Conservation (phyloP, 2,888 invertebrate genomes). For the Vanessa cardui region DNA sequence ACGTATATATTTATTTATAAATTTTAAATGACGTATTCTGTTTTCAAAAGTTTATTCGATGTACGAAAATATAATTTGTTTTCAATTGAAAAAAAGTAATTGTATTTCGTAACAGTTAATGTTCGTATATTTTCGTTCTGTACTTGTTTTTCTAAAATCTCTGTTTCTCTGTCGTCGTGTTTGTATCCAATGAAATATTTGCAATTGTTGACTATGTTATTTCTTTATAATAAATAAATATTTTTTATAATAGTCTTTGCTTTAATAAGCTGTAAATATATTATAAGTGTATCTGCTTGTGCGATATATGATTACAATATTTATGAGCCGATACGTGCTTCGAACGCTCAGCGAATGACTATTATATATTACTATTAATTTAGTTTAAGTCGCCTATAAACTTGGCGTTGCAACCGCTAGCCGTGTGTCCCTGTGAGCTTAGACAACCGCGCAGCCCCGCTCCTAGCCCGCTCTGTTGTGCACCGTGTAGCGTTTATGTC, state of each 20-base stretch:
- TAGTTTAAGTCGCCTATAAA: constrained; percentile 12
- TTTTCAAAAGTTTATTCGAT: no score
- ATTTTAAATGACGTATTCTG: no score
- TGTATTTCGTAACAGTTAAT: not conserved
- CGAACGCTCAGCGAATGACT: constrained; percentile 21
- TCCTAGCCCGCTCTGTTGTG: constrained; percentile 6
- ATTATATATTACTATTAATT: constrained; percentile 4
- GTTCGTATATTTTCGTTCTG: not conserved
- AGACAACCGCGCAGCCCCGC: constrained; percentile 23
- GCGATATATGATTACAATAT: constrained; percentile 14
- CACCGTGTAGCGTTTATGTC: constrained; percentile 11
- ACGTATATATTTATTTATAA: no score
- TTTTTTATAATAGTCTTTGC: constrained; percentile 9
- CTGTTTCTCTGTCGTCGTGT: not conserved
- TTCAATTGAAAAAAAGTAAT: no score
- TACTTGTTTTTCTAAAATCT: not conserved
- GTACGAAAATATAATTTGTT: no score
- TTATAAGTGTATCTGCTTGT: constrained; percentile 11
- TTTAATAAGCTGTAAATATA: constrained; percentile 11
- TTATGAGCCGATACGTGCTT: constrained; percentile 14
- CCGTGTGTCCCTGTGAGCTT: constrained; percentile 27
- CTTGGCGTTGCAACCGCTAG: constrained; percentile 19
- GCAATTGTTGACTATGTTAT: not conserved
- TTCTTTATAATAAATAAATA: not conserved
- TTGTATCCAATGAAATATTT: not conserved